Conservation (phyloP, 2,888 invertebrate species). For the Watsonalla binaria region DNA sequence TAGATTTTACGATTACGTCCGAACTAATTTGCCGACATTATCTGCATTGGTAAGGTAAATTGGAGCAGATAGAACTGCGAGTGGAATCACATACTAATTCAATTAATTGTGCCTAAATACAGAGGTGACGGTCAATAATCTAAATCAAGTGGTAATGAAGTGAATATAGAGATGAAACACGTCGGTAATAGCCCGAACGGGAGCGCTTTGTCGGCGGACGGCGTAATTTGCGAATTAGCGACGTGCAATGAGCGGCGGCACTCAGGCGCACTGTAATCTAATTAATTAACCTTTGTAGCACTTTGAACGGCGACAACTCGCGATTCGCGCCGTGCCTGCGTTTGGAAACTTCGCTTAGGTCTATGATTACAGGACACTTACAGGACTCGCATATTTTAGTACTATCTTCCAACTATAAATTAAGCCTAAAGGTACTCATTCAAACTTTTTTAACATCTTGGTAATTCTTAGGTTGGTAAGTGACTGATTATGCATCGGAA, state of each 20-base stretch:
- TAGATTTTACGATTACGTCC: slow-evolving; percentile 17
- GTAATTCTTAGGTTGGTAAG: too few relatives aligned
- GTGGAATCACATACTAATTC: slow-evolving; percentile 5
- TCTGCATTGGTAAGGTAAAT: background rate
- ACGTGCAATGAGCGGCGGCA: slow-evolving; percentile 56
- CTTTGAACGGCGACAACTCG: slow-evolving; percentile 9
- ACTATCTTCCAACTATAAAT: too few relatives aligned
- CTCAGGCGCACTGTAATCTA: slow-evolving; percentile 61
- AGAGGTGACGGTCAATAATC: slow-evolving; percentile 18
- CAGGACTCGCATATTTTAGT: background rate
- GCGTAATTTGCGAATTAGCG: slow-evolving; percentile 68
- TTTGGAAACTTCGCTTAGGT: slow-evolving; percentile 13
- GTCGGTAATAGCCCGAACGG: slow-evolving; percentile 47
- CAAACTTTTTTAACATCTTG: too few relatives aligned
- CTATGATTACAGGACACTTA: background rate
- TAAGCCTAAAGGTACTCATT: too few relatives aligned
- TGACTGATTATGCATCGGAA: too few relatives aligned
- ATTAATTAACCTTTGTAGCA: slow-evolving; percentile 65
- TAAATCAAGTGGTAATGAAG: slow-evolving; percentile 46
- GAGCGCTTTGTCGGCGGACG: slow-evolving; percentile 49
- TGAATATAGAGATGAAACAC: slow-evolving; percentile 48
- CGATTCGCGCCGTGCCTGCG: slow-evolving; percentile 22
- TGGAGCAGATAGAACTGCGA: slow-evolving; percentile 3
- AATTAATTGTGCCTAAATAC: slow-evolving; percentile 7
- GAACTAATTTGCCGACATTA: background rate